phyloP scores from a whole-genome alignment of 2,888 invertebrate species.

The Hedya salicella region DNA sequence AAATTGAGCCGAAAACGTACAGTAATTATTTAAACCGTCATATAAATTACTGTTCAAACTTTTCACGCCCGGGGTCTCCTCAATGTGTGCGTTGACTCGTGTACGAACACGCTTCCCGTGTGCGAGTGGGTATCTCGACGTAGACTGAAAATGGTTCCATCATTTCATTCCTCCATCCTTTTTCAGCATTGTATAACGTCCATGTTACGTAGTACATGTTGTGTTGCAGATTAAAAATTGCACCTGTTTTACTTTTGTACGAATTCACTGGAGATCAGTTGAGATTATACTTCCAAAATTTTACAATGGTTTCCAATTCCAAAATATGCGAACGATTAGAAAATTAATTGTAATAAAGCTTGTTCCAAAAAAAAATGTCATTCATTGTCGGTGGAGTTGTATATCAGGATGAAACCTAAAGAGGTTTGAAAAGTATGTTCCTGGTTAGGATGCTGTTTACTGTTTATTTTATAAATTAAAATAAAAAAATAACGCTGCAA shows the following conservation, averaged over 20 bases:
- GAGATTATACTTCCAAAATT: background rate
- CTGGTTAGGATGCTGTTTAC: too few species aligned
- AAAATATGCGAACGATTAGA: background rate
- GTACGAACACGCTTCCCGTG: conserved; percentile 52
- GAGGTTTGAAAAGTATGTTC: too few species aligned
- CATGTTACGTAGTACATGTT: conserved; percentile 30
- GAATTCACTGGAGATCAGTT: background rate
- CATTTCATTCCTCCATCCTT: conserved; percentile 80
- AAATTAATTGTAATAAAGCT: too few species aligned
- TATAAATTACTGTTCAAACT: conserved; percentile 84
- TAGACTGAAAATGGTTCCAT: conserved; percentile 82
- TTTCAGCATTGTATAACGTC: conserved; percentile 74
- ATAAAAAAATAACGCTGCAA: too few species aligned
- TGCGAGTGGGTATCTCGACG: conserved; percentile 66
- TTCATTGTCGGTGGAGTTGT: too few species aligned
- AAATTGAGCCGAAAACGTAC: conserved; percentile 84
- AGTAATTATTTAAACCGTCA: conserved; percentile 85
- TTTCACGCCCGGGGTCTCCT: conserved; percentile 69
- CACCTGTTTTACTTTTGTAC: conserved; percentile 22
- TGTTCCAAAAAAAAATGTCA: too few species aligned
- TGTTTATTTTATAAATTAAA: too few species aligned
- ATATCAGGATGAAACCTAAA: too few species aligned
- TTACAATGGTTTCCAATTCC: background rate
- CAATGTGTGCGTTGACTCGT: conserved; percentile 62
- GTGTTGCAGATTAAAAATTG: conserved; percentile 39